Base-by-base conservation (phyloP, 2,797 vertebrate species). In the Cirrhinus mrigala region DNA sequence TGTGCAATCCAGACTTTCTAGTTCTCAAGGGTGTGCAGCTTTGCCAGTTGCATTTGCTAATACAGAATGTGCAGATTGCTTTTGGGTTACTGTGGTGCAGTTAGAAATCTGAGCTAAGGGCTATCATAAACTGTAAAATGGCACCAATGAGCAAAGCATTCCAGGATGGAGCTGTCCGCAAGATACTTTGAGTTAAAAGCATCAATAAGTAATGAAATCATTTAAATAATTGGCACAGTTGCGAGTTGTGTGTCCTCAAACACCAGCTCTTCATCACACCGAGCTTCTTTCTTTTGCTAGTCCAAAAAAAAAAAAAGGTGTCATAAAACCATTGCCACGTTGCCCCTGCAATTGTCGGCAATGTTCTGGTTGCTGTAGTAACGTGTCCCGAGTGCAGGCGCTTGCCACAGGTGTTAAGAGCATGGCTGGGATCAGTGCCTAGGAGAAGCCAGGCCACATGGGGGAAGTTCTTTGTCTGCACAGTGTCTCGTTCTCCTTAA, bases 331-430 rank as follows among this genome's bases (percentile, higher is more conserved):
- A 88, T 91, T 92, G 87, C 88, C 90, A 89, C 86, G 86, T 85
- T 89, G 71, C 62, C 76, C 37, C 79, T 89, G 82, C 80, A 89
- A 87, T 89, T 89, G 84, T 73, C 27, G 4, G 40, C 82, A 60
- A 70, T 83, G 74, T 85, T 84, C 81, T 40, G 27, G 93, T 95
- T 94, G 92, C 90, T 91, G 92, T 94, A 92, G 93, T 60, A 87
- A 95, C 68, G 6, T 14, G 50, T 89, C 84, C 50, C 52, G 50
- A 44, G 70, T 71, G 71, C 79, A 83, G 84, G 73, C 88, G 85
- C 87, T 87, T 90, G 86, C 90, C 88, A 91, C 93, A 94, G 92
- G 94, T 95, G 93, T 93, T 90, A 75, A 87, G 84, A 88, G 68
- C 76, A 79, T 79, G 20, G 48, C 85, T 86, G 82, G 74, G 77